Conservation (phyloP, 2,888 invertebrate species). For the Tenodera sinensis region DNA sequence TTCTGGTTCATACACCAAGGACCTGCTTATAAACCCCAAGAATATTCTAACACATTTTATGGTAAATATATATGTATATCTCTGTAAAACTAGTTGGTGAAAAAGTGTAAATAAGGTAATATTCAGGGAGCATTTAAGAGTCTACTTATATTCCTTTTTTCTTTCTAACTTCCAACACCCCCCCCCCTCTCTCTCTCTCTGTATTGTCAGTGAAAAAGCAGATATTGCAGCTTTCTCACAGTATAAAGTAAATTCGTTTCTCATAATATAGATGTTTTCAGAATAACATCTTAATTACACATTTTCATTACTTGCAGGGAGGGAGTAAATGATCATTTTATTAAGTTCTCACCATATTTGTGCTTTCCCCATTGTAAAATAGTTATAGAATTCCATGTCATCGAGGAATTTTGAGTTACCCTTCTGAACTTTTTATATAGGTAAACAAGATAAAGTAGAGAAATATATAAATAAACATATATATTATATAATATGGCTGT, state of each 20-base stretch:
- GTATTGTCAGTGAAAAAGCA: no score
- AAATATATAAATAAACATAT: not conserved
- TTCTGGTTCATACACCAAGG: not conserved
- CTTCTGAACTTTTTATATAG: not conserved
- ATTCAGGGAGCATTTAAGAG: not conserved
- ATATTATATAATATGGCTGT: not conserved
- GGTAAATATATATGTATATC: not conserved
- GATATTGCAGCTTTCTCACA: no score
- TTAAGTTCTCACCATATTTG: not conserved
- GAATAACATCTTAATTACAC: not conserved
- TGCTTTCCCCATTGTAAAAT: not conserved
- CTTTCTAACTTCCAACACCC: no score
- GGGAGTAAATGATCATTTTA: not conserved
- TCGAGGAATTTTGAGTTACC: not conserved
- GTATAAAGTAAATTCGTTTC: no score
- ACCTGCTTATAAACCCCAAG: not conserved
- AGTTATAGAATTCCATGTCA: not conserved
- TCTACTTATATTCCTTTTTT: not conserved
- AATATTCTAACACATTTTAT: not conserved
- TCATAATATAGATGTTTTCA: not conserved
- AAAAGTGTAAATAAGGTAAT: not conserved
- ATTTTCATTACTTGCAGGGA: not conserved
- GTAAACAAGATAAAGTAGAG: not conserved
- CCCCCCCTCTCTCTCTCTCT: no score
- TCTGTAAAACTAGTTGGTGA: not conserved